A percentile compares a stretch with the other conserved stretches of the same genome.
These are phyloP conservation scores for Cisticola juncidis DNA, from an alignment of 2,113 vertebrate genomes.

Conservation along the genomic window DNA sequence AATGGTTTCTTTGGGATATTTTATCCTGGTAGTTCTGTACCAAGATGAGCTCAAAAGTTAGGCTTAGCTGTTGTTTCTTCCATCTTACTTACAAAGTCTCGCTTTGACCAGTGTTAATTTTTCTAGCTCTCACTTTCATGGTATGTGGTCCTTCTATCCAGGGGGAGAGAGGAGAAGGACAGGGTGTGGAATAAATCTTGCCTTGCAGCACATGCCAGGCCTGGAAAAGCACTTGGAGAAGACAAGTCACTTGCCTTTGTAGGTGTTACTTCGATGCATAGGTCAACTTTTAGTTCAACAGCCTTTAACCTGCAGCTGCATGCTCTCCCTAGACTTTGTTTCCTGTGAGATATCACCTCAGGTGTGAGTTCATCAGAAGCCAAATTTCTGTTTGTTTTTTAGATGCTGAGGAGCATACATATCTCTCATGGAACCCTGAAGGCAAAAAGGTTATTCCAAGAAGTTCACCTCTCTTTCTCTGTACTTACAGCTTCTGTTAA, in stretches of 20 bases:
- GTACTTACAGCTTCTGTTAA: not conserved
- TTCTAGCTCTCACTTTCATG: not conserved
- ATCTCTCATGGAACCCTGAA: not conserved
- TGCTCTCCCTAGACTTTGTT: not conserved
- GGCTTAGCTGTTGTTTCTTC: not conserved
- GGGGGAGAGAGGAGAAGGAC: too few relatives aligned
- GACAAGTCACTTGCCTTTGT: not conserved
- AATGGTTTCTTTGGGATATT: not conserved
- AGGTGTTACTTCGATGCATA: not conserved
- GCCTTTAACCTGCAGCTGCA: constrained; percentile 44
- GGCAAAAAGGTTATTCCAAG: not conserved
- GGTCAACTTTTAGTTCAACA: constrained; percentile 42
- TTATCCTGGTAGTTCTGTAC: not conserved
- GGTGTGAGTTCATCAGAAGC: not conserved
- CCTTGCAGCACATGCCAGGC: not conserved
- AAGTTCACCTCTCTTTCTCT: not conserved
- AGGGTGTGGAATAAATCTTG: not conserved
- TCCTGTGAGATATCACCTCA: not conserved
- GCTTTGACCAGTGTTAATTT: not conserved
- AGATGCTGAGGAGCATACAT: not conserved
- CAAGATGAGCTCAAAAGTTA: not conserved
- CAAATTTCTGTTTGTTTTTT: constrained; percentile 16
- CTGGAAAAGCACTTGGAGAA: constrained; percentile 28
- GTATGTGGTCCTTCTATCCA: not conserved
- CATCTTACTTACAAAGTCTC: not conserved